Evolutionary conservation across 2,113 vertebrate genomes (phyloP).

Genomic region (Craseonycteris thonglongyai): DNA sequence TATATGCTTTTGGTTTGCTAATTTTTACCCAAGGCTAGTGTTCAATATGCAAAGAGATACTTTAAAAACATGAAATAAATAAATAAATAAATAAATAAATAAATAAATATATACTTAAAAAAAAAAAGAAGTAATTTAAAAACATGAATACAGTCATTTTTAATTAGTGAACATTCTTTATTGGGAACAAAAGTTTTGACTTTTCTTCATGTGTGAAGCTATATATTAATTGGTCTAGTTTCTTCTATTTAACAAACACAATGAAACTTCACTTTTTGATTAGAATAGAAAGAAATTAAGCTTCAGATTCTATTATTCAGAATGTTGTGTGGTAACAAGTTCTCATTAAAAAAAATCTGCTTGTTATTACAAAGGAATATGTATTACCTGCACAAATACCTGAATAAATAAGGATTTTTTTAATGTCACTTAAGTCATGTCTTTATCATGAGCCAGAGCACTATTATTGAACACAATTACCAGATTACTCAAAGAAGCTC

Average conservation of each 20-base stretch:
- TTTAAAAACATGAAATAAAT: too few species aligned
- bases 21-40: not conserved
- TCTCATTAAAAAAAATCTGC: not conserved
- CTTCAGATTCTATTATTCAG: not conserved
- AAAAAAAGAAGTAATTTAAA: not conserved
- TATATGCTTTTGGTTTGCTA: slow-evolving; percentile 13
- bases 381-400: not conserved
- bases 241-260: not conserved
- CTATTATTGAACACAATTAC: not conserved
- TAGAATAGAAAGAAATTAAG: not conserved
- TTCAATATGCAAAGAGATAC: not conserved
- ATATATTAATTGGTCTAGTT: not conserved
- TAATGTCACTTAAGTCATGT: not conserved
- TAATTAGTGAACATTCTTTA: slow-evolving; percentile 1
- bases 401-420: slow-evolving; percentile 5
- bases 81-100: too few species aligned
- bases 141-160: not conserved
- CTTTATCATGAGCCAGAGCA: not conserved
- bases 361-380: not conserved
- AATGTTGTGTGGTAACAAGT: not conserved
- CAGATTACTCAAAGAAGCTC: not conserved
- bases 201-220: not conserved
- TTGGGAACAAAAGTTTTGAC: not conserved
- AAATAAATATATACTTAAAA: too few species aligned
- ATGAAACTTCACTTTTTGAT: not conserved